Evolutionary conservation across 2,113 vertebrate species (phyloP), one percentile per base, ranked within the genome.

Genomic region (Chaetodon trifascialis): DNA sequence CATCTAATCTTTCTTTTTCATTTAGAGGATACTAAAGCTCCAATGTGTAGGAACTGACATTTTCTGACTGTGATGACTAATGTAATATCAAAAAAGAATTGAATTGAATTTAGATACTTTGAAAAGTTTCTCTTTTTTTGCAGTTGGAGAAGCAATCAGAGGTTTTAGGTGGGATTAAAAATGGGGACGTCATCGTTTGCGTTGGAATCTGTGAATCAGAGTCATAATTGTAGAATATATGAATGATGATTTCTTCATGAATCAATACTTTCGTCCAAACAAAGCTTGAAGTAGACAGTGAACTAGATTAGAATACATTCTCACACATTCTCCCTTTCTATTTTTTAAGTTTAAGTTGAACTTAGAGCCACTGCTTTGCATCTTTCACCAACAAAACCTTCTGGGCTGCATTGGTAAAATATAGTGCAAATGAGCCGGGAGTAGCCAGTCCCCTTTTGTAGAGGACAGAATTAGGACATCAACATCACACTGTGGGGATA

Each of bases 391-490:
- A 63, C 52, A 44, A 65, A 15, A 51, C 64, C 47, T 8, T 55
- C 40, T 38, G 14, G 60, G 38, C 62, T 82, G 54, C 25, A 7
- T 17, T 56, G 25, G 66, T 79, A 23, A 71, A 82, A 66, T 62
- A n/a, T 34, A 75, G 55, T 65, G 34, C 21, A 75, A 66, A 73
- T 51, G 56, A 75, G 68, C 71, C 40, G 36, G 46, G 62, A 69
- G 44, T 62, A 71, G 62, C 40, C 5, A 25, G 64, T 30, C 30
- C 63, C 44, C 14, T 84, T 79, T 6, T 1, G 9, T 47, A 38
- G 82, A 46, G 84, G 76, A 77, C 58, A 84, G 81, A 88, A 85
- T 74, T 84, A 73, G 89, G 84, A 78, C 87, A 85, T 81, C 67
- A 47, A 42, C 56, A 63, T 81, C 62, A 79, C 73, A 74, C 59